A percentile compares a stretch with the other conserved stretches of the same genome.
Evolutionary conservation across 2,113 vertebrate species (phyloP).

Genomic region (Meleagris gallopavo): DNA sequence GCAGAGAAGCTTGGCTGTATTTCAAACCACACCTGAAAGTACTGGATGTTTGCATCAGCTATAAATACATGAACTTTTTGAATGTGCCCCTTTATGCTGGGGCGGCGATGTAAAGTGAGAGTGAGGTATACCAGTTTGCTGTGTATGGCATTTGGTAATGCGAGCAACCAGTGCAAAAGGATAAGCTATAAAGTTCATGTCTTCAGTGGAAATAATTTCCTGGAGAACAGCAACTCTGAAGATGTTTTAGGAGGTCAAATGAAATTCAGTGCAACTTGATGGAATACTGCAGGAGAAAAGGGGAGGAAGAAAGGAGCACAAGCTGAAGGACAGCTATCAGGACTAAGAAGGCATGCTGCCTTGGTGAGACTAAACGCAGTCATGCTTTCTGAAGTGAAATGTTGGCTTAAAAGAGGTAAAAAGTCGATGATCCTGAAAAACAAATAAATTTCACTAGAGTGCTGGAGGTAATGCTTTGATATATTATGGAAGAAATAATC

Average conservation of each 20-base stretch:
- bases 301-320: neutral
- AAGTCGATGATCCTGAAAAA: neutral
- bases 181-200: neutral
- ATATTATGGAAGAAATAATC: neutral
- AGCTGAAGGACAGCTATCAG: neutral
- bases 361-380: neutral
- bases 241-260: neutral
- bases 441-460: neutral
- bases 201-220: neutral
- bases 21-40: slow-evolving; percentile 2
- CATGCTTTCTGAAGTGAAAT: neutral
- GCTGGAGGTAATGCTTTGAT: neutral
- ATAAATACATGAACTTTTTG: neutral
- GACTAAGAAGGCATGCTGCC: neutral
- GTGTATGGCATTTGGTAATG: neutral
- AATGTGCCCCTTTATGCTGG: no score
- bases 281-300: neutral
- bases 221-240: neutral
- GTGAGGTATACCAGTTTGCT: neutral
- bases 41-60: neutral
- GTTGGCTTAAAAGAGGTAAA: neutral
- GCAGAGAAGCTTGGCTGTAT: neutral
- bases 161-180: neutral
- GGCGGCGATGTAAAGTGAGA: neutral
- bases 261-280: neutral